A percentile compares a stretch with the other conserved stretches of the same genome.
These are phyloP conservation scores for Heliothis peltigera DNA, from an alignment of 2,888 invertebrate genomes.

Conservation along the genomic window DNA sequence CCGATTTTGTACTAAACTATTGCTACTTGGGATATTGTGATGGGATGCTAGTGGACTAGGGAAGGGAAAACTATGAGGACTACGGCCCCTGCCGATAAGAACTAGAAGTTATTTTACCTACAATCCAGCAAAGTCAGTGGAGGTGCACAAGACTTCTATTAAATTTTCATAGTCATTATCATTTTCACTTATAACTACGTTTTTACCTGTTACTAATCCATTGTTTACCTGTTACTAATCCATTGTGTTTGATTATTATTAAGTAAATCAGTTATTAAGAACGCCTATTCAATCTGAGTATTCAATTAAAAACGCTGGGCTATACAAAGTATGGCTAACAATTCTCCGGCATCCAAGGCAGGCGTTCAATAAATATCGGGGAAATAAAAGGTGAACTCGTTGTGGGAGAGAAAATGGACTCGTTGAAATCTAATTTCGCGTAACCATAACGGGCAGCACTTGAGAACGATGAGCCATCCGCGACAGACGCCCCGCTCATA, in stretches of 20 bases:
- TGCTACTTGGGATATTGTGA: too few relatives aligned
- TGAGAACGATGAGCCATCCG: constrained; percentile 87
- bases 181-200: background rate
- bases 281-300: constrained; percentile 11
- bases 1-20: too few relatives aligned
- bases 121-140: too few relatives aligned
- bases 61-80: too few relatives aligned
- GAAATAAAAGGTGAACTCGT: constrained; percentile 82
- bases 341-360: constrained; percentile 58
- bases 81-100: too few relatives aligned
- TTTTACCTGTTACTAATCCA: constrained; percentile 2
- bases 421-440: constrained; percentile 90
- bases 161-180: background rate
- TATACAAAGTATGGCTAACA: constrained; percentile 15
- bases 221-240: constrained; percentile 15
- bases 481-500: constrained; percentile 86
- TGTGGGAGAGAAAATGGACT: constrained; percentile 84
- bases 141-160: too few relatives aligned
- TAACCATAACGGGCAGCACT: constrained; percentile 87
- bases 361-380: constrained; percentile 76
- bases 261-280: constrained; percentile 31
- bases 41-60: too few relatives aligned
- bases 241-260: constrained; percentile 32
- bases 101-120: too few relatives aligned
- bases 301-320: constrained; percentile 38